Conservation (phyloP, 2,888 invertebrate species). For the Rotaria socialis region DNA sequence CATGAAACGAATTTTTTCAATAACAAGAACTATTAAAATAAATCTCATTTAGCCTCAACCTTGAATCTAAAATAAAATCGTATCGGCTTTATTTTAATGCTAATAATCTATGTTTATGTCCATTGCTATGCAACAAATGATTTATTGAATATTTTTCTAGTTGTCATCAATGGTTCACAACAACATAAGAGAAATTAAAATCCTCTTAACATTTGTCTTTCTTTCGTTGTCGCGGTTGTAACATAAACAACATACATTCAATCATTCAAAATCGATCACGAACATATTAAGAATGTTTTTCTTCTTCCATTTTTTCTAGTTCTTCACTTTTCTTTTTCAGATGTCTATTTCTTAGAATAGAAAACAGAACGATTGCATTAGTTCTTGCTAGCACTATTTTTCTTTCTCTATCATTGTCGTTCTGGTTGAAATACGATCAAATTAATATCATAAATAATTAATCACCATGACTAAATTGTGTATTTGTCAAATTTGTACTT, state of each 20-base stretch:
- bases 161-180: neutral
- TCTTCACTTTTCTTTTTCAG: neutral
- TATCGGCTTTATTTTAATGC: neutral
- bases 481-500: conserved; percentile 47
- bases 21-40: neutral
- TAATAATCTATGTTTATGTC: neutral
- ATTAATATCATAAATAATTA: neutral
- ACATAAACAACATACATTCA: neutral
- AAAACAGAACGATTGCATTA: neutral
- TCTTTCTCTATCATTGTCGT: neutral
- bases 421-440: neutral
- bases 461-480: conserved; percentile 44
- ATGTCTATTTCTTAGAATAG: neutral
- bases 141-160: neutral
- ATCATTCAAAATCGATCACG: neutral
- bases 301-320: neutral
- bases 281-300: neutral
- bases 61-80: neutral
- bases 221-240: neutral
- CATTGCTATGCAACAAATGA: neutral
- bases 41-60: neutral
- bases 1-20: neutral
- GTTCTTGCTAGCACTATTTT: neutral
- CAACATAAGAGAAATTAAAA: neutral
- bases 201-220: neutral